phyloP scores from a whole-genome alignment of 2,797 vertebrate genomes.

The Podarcis siculus region DNA sequence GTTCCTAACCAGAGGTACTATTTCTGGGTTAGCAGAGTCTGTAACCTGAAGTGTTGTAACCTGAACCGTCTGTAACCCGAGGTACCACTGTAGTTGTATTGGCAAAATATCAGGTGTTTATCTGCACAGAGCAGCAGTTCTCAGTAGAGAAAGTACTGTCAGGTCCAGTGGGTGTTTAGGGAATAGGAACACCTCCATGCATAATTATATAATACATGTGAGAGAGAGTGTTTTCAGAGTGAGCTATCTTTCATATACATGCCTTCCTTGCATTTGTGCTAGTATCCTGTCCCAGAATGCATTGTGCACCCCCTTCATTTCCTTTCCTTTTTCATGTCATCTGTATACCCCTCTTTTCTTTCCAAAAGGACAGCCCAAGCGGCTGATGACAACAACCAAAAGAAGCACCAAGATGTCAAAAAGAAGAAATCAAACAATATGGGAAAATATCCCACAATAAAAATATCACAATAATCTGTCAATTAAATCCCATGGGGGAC shows the following conservation, averaged over 20 bases:
- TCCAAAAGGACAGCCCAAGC: neutral
- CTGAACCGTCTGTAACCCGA: no score
- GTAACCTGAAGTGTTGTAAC: no score
- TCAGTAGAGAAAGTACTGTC: neutral
- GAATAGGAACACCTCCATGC: neutral
- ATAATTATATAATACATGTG: neutral
- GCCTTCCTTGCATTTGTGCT: neutral
- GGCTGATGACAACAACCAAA: neutral
- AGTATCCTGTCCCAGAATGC: neutral
- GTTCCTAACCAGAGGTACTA: no score
- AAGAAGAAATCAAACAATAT: neutral
- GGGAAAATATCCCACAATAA: neutral
- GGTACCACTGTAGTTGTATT: no score
- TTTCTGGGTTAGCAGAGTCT: no score
- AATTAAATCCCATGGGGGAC: neutral
- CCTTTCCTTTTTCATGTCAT: neutral
- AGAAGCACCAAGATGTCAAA: neutral
- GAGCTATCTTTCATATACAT: neutral
- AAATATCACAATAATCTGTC: neutral
- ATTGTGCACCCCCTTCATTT: neutral
- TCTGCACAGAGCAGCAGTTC: neutral
- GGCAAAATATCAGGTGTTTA: neutral
- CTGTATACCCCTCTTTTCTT: neutral
- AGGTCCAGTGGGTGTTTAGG: neutral
- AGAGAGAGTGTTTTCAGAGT: neutral